These are phyloP conservation scores for Ceyx melanurus DNA, from an alignment of 2,113 vertebrate genomes.

Conservation along the genomic window DNA sequence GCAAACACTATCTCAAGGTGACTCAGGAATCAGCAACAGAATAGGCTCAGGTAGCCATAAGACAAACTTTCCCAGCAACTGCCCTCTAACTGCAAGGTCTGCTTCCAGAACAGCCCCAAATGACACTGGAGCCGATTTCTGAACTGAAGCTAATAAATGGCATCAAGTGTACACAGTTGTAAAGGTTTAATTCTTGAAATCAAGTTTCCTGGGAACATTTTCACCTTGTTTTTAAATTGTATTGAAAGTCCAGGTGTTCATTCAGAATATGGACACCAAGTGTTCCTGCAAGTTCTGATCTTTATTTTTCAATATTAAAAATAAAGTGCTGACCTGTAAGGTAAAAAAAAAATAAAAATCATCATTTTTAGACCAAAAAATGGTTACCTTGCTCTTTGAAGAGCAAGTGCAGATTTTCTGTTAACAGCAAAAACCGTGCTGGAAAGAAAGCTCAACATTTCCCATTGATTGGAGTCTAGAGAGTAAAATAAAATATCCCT, in stretches of 20 bases:
- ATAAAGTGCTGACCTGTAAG: neutral
- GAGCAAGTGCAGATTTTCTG: neutral
- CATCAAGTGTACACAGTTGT: rapidly evolving
- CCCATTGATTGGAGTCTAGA: neutral
- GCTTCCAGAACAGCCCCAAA: neutral
- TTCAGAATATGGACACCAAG: neutral
- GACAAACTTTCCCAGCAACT: neutral
- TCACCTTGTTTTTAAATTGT: rapidly evolving
- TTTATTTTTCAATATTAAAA: neutral
- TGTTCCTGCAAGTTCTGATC: neutral
- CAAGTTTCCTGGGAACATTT: neutral
- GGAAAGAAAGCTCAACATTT: neutral
- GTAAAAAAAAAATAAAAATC: neutral
- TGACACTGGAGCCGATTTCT: neutral
- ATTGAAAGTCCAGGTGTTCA: neutral
- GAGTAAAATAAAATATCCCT: conserved; percentile 22
- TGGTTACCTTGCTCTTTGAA: neutral
- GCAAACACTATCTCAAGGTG: neutral
- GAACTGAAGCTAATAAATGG: neutral
- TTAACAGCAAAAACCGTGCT: neutral
- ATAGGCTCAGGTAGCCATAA: neutral
- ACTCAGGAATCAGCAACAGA: neutral
- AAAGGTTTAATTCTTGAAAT: neutral
- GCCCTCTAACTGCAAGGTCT: neutral
- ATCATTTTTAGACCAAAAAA: neutral